These are phyloP conservation scores for Cynocephalus volans DNA, from an alignment of 2,113 vertebrate species.

Conservation along the genomic window DNA sequence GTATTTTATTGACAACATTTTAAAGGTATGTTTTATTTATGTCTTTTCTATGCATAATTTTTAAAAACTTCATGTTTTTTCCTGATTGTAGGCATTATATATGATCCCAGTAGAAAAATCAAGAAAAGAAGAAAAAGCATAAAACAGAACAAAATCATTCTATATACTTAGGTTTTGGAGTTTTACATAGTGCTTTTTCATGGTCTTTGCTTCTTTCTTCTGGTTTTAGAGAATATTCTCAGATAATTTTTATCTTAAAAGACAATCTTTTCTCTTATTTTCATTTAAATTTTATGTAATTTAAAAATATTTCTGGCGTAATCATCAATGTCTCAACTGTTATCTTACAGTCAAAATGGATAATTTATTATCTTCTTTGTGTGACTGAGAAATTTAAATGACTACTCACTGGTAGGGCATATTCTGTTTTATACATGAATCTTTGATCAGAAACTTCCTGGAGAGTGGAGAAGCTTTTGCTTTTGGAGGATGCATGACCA, in stretches of 20 bases:
- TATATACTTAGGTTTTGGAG: not conserved
- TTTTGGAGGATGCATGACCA: not conserved
- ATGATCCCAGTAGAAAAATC: not conserved
- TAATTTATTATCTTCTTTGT: conserved; percentile 34
- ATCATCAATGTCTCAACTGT: not conserved
- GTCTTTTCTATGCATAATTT: not conserved
- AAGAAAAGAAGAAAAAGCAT: not conserved
- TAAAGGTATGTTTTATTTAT: not conserved
- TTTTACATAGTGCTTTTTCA: not conserved
- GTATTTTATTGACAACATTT: not conserved
- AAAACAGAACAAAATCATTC: not conserved
- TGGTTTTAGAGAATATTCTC: not conserved
- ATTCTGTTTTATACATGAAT: not conserved
- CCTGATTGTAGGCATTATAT: not conserved
- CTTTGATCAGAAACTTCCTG: conserved; percentile 21
- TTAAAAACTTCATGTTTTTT: not conserved
- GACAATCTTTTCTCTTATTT: conserved; percentile 10
- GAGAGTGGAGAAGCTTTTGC: not conserved
- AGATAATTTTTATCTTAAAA: conserved; percentile 2
- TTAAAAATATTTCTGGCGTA: not conserved
- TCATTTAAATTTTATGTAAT: not conserved
- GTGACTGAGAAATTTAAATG: not conserved
- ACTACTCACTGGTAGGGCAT: not conserved
- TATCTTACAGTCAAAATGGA: not conserved
- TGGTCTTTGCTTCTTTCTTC: conserved; percentile 19